These are phyloP conservation scores for Argyresthia albistria DNA, from an alignment of 2,888 invertebrate genomes.

Conservation along the genomic window DNA sequence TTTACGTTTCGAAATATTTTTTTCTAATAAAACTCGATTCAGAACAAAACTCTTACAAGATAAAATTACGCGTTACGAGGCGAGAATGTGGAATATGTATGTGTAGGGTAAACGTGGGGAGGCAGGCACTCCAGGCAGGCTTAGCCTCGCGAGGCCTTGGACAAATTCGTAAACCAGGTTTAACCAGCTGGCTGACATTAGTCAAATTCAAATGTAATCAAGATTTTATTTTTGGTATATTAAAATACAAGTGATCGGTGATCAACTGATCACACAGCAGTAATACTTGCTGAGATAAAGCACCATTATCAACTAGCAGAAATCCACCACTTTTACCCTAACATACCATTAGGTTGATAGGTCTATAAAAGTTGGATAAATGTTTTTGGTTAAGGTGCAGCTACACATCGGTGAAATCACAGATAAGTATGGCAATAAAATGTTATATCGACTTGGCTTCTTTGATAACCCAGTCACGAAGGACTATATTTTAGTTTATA, in stretches of 20 bases:
- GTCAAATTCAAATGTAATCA: too few species aligned
- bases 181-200: too few species aligned
- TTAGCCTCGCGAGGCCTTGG: too few species aligned
- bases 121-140: neutral
- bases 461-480: slow-evolving; percentile 41
- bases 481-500: slow-evolving; percentile 43
- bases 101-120: neutral
- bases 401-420: slow-evolving; percentile 53
- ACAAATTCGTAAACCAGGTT: too few species aligned
- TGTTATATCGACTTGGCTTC: slow-evolving; percentile 20
- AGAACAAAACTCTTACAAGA: slow-evolving; percentile 43
- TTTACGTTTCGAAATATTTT: slow-evolving; percentile 53
- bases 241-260: too few species aligned
- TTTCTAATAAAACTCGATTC: slow-evolving; percentile 52
- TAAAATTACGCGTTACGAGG: slow-evolving; percentile 6
- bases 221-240: too few species aligned
- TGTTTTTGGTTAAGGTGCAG: slow-evolving; percentile 20
- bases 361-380: slow-evolving; percentile 4
- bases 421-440: slow-evolving; percentile 42
- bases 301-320: neutral
- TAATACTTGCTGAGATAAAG: too few species aligned
- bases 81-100: slow-evolving; percentile 1
- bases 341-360: neutral
- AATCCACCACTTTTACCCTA: neutral
- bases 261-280: too few species aligned